These are phyloP conservation scores for Anoplopoma fimbria DNA, from an alignment of 2,113 vertebrate genomes.

Conservation along the genomic window DNA sequence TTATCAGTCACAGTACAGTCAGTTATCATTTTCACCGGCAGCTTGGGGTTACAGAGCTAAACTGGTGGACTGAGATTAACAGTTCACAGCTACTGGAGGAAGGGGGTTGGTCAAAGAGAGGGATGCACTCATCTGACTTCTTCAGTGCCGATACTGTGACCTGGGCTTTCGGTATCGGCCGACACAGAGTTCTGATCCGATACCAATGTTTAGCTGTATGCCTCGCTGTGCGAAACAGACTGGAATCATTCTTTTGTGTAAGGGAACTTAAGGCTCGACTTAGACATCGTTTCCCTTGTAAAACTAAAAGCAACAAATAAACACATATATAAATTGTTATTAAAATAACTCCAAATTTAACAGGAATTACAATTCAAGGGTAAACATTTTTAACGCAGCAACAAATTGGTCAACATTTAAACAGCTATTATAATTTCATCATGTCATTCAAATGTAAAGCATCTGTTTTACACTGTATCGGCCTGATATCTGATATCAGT, in stretches of 20 bases:
- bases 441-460: not conserved
- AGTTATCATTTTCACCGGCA: conserved; percentile 15
- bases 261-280: not conserved
- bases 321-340: too few relatives aligned
- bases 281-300: not conserved
- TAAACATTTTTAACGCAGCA: too few relatives aligned
- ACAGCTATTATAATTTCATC: not conserved
- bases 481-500: too few relatives aligned
- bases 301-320: not conserved
- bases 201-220: not conserved
- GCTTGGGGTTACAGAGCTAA: conserved; percentile 14
- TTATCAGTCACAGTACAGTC: conserved; percentile 48
- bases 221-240: not conserved
- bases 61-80: conserved; percentile 11
- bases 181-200: not conserved
- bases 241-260: too few relatives aligned
- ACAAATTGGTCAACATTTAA: too few relatives aligned
- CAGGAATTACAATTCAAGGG: too few relatives aligned
- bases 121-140: not conserved
- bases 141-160: not conserved
- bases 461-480: not conserved
- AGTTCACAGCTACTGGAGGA: not conserved
- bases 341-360: too few relatives aligned
- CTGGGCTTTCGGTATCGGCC: not conserved
- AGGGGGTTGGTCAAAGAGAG: not conserved